These are phyloP conservation scores for Camptogramma bilineatum DNA, from an alignment of 2,888 invertebrate species.

Conservation along the genomic window DNA sequence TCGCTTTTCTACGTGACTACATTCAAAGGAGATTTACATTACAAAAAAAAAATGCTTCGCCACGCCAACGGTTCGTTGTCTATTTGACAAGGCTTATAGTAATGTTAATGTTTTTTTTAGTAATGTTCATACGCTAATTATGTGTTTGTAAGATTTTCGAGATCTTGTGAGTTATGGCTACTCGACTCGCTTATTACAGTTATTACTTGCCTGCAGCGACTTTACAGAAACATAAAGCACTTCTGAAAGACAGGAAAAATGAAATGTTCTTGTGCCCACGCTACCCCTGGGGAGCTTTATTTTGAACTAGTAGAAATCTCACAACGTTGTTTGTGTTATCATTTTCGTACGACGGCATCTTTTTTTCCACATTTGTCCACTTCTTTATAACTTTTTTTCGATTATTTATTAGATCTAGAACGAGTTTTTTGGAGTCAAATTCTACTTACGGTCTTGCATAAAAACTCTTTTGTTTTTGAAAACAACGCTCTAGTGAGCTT, in stretches of 20 bases:
- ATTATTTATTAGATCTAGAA: too few relatives aligned
- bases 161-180: conserved; percentile 70
- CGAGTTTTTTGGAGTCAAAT: too few relatives aligned
- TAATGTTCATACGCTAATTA: background rate
- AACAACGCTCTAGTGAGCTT: too few relatives aligned
- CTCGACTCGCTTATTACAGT: conserved; percentile 71
- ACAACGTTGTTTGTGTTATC: background rate
- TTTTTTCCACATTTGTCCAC: background rate
- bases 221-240: conserved; percentile 3
- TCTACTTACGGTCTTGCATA: too few relatives aligned
- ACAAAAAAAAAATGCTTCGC: too few relatives aligned
- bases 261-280: conserved; percentile 15
- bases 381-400: too few relatives aligned
- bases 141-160: conserved; percentile 20
- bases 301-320: conserved; percentile 8
- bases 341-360: background rate
- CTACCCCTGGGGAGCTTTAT: conserved; percentile 36
- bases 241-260: conserved; percentile 10
- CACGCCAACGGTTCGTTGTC: too few relatives aligned
- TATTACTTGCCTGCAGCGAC: conserved; percentile 67
- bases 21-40: too few relatives aligned
- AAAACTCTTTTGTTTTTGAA: too few relatives aligned
- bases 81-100: too few relatives aligned
- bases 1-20: too few relatives aligned
- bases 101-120: too few relatives aligned